A percentile compares a stretch with the other conserved stretches of the same genome.
Evolutionary conservation across 2,888 invertebrate species (phyloP).

Genomic region (Cantharis lateralis): DNA sequence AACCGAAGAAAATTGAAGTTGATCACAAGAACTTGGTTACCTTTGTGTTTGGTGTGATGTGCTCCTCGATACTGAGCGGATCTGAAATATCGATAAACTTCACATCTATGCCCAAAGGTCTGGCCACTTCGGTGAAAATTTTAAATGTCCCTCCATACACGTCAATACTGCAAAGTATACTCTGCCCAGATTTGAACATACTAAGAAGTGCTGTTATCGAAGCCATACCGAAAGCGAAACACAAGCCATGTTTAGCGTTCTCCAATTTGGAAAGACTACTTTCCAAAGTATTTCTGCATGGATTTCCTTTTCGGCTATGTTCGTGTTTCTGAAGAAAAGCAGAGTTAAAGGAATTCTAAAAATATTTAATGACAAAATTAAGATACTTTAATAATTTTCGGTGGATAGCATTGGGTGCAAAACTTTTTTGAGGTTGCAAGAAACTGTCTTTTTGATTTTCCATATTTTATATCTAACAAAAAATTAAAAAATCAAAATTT

Average conservation of each 20-base stretch:
- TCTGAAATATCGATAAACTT: constrained; percentile 78
- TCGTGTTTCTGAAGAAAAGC: constrained; percentile 70
- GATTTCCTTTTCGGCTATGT: constrained; percentile 90
- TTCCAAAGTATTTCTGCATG: constrained; percentile 83
- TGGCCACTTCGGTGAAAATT: constrained; percentile 55
- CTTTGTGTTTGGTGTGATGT: constrained; percentile 80
- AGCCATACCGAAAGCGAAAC: constrained; percentile 86
- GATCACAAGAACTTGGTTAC: constrained; percentile 53
- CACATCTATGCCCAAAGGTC: constrained; percentile 67
- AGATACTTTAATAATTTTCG: not conserved
- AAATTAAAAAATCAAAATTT: no score
- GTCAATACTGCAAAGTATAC: constrained; percentile 84
- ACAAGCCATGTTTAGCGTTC: constrained; percentile 76
- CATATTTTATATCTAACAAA: not conserved
- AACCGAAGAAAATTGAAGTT: not conserved
- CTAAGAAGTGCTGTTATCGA: constrained; percentile 74
- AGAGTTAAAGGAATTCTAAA: not conserved
- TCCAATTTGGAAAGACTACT: constrained; percentile 85
- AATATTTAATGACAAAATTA: not conserved
- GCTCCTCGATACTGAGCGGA: constrained; percentile 63
- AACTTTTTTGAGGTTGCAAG: constrained; percentile 67
- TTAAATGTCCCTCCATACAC: constrained; percentile 89
- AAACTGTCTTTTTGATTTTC: constrained; percentile 51
- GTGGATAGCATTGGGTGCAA: constrained; percentile 90
- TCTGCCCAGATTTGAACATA: constrained; percentile 79